Evolutionary conservation across 2,797 vertebrate genomes (phyloP).

Genomic region (Moxostoma hubbsi): DNA sequence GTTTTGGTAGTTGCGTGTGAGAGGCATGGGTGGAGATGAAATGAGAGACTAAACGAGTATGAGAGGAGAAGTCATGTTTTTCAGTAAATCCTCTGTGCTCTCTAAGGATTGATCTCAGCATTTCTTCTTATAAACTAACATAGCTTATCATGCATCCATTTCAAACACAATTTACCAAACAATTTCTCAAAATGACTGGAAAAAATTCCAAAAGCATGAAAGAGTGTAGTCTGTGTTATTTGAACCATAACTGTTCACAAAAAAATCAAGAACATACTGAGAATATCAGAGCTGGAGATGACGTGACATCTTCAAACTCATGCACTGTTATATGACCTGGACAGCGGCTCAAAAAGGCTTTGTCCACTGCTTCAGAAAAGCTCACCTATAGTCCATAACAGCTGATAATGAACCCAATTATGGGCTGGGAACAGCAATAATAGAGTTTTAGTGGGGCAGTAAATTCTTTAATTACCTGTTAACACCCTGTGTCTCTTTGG

Average conservation of each 20-base stretch:
- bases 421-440: slow-evolving; percentile 81
- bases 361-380: slow-evolving; percentile 68
- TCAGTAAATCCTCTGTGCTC: too few species aligned
- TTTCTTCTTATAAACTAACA: too few species aligned
- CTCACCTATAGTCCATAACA: slow-evolving; percentile 82
- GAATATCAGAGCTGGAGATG: slow-evolving; percentile 10
- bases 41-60: not conserved
- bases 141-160: too few species aligned
- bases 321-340: slow-evolving; percentile 14
- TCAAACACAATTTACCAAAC: too few species aligned
- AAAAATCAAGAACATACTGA: not conserved
- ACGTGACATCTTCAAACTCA: slow-evolving; percentile 30
- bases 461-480: slow-evolving; percentile 86
- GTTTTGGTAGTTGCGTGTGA: not conserved
- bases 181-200: too few species aligned
- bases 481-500: slow-evolving; percentile 79
- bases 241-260: too few species aligned
- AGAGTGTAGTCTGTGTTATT: too few species aligned
- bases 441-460: slow-evolving; percentile 82
- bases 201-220: too few species aligned
- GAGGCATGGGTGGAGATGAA: not conserved
- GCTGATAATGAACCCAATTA: slow-evolving; percentile 84
- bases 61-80: not conserved
- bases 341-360: slow-evolving; percentile 49
- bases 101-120: too few species aligned